Conservation (phyloP, 2,888 invertebrate species). For the Escarpia spicata region DNA sequence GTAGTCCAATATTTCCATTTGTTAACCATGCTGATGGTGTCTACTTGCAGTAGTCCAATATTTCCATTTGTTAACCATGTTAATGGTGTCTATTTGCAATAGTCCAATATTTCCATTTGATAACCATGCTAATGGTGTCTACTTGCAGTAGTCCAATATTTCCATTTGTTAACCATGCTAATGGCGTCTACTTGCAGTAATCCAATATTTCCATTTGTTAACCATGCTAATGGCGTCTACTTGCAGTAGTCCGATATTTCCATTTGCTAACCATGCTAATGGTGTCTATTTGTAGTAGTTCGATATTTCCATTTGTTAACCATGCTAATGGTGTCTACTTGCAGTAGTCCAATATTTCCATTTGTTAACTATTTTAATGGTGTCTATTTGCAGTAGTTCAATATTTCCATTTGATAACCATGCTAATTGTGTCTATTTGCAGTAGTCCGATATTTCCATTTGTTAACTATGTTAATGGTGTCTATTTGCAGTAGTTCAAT, state of each 20-base stretch:
- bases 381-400: slow-evolving; percentile 84
- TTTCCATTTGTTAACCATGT: neutral
- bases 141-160: neutral
- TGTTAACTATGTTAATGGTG: neutral
- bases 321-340: neutral
- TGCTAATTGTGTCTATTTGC: neutral
- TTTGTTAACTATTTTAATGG: neutral
- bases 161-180: neutral
- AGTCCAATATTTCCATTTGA: slow-evolving; percentile 91
- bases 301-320: slow-evolving; percentile 57
- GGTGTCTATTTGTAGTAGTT: slow-evolving; percentile 82
- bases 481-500: slow-evolving; percentile 91
- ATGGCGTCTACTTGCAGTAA: slow-evolving; percentile 78
- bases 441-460: neutral
- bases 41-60: neutral
- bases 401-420: slow-evolving; percentile 79
- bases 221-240: neutral
- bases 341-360: neutral
- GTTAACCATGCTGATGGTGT: neutral
- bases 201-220: slow-evolving; percentile 88
- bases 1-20: slow-evolving; percentile 97
- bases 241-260: neutral
- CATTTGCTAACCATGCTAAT: neutral
- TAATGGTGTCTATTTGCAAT: slow-evolving; percentile 75
- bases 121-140: neutral